Evolutionary conservation across 2,888 invertebrate species (phyloP), one percentile per base, ranked within the genome.

Genomic region (Automeris io): DNA sequence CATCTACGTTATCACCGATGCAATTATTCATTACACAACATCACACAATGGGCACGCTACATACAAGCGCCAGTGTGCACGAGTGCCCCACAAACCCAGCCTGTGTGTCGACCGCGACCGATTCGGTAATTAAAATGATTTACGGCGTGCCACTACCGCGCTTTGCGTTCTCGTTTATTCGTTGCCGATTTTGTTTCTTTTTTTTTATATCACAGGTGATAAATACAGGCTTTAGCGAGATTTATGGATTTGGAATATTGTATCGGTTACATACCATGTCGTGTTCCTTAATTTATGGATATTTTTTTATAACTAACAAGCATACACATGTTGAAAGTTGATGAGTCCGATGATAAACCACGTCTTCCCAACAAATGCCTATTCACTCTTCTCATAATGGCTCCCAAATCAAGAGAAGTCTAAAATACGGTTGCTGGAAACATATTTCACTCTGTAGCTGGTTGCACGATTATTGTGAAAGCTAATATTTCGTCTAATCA

Each of bases 41-140:
- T 40, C 41, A 55, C 48, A 60, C 54, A 54, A 57, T 57, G 49
- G 49, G 54, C 57, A 44, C 52, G 49, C 41, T 49, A 41, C 43
- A 42, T 45, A 49, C 49, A 37, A 37, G 37, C 44, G 46, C 45
- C 45, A 40, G 49, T 47, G 57, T 54, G 54, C 59, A 52, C 60
- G 61, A 51, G 59, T 71, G 80, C 45, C 72, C 73, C 61, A 80
- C 66, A 74, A 77, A 81, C 72, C 64, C 40, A 58, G 54, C 68
- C 59, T 54, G 45, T 44, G 44, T 56, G 44, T 41, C 29, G 41
- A 26, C 44, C 42, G 51, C 42, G 43, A 43, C 43, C 39, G 41
- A 39, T 40, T 26, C 32, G 4, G 33, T 43, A 42, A 51, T 48
- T 51, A 46, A 40, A 43, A 34, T 32, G 43, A 42, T 47, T 33